phyloP scores from a whole-genome alignment of 2,113 vertebrate genomes.

The Boleophthalmus pectinirostris region DNA sequence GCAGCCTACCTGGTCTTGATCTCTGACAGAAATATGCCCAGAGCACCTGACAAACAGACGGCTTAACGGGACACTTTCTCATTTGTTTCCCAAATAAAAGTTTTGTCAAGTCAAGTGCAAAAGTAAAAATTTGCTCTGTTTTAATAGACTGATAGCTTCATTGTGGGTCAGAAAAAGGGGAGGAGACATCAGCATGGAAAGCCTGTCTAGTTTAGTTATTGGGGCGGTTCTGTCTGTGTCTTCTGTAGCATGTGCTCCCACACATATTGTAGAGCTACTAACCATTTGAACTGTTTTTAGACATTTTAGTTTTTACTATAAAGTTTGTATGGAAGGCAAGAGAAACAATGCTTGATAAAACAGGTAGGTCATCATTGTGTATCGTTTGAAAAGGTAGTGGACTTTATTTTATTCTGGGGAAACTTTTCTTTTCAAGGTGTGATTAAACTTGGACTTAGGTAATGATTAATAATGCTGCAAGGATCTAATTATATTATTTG shows the following conservation, averaged over 20 bases:
- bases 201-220: constrained; percentile 8
- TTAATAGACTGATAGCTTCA: background rate
- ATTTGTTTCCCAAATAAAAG: background rate
- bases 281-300: background rate
- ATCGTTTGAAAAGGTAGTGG: background rate
- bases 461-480: too few relatives aligned
- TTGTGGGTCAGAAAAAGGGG: background rate
- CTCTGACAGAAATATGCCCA: constrained; percentile 43
- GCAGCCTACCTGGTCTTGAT: constrained; percentile 30
- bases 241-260: constrained; percentile 13
- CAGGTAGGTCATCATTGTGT: constrained; percentile 55
- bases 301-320: constrained; percentile 16
- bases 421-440: background rate
- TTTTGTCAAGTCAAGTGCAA: background rate
- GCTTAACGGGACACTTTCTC: background rate
- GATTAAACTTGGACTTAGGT: background rate
- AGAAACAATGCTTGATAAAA: constrained; percentile 10
- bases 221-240: background rate
- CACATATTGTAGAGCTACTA: background rate
- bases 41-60: constrained; percentile 13
- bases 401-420: background rate
- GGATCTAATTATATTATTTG: background rate
- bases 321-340: constrained; percentile 19
- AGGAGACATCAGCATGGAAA: constrained; percentile 23
- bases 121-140: background rate